phyloP scores from a whole-genome alignment of 2,797 vertebrate genomes.

The Parauchenoglanis punctatus region DNA sequence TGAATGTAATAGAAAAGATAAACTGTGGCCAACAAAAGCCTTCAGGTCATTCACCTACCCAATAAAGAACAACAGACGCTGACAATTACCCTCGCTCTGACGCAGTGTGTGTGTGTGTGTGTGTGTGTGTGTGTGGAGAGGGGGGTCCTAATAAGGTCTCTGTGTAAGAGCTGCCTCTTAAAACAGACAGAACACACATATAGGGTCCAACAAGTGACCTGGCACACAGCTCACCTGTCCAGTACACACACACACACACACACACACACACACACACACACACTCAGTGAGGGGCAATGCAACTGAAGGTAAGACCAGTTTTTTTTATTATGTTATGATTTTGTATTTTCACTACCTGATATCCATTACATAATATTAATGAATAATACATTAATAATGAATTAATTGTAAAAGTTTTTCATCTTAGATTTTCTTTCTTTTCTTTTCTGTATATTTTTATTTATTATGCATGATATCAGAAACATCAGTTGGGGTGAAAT shows the following conservation, averaged over 20 bases:
- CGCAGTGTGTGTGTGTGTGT: constrained; percentile 42
- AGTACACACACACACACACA: neutral
- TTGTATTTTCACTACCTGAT: neutral
- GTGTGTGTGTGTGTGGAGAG: neutral
- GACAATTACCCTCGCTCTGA: constrained; percentile 65
- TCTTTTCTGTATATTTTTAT: neutral
- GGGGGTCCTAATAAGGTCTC: constrained; percentile 16
- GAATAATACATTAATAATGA: neutral
- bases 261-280: constrained; percentile 1
- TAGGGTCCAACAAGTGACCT: constrained; percentile 30
- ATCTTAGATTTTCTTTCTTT: neutral
- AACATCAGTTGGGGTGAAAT: neutral
- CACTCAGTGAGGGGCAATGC: constrained; percentile 28
- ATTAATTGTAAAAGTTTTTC: neutral
- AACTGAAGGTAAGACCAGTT: constrained; percentile 46
- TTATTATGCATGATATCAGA: neutral
- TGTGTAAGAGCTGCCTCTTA: constrained; percentile 17
- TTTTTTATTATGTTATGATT: neutral
- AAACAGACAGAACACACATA: constrained; percentile 26
- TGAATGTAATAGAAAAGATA: constrained; percentile 60
- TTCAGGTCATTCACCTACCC: constrained; percentile 69
- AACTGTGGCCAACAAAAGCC: constrained; percentile 58
- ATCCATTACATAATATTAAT: neutral
- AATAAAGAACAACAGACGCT: constrained; percentile 72
- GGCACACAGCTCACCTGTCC: constrained; percentile 33